Evolutionary conservation across 2,797 vertebrate genomes (phyloP).

Genomic region (Petrocephalus schoutedeni): DNA sequence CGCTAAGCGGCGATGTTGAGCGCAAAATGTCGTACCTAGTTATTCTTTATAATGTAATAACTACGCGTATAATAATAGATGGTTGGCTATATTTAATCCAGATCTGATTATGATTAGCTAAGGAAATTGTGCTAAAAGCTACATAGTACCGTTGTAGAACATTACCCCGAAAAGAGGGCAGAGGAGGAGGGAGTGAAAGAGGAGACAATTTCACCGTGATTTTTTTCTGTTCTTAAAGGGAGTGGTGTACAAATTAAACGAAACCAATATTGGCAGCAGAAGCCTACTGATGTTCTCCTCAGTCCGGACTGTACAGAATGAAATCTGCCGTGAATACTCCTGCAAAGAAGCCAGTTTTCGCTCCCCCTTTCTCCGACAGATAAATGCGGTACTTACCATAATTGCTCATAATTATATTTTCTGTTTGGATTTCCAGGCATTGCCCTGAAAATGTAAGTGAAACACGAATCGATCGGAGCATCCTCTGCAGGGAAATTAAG

Average conservation of each 20-base stretch:
- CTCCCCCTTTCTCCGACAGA: constrained; percentile 24
- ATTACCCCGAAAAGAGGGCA: constrained; percentile 3
- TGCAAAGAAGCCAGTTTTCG: constrained; percentile 23
- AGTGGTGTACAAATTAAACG: constrained; percentile 46
- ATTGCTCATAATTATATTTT: constrained; percentile 35
- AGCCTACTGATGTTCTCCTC: constrained; percentile 25
- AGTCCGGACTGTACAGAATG: constrained; percentile 31
- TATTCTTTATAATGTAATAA: constrained; percentile 28
- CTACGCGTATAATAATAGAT: constrained; percentile 37
- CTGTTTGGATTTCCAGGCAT: constrained; percentile 31
- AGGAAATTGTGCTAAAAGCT: constrained; percentile 25
- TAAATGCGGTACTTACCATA: constrained; percentile 31
- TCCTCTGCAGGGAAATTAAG: constrained; percentile 35
- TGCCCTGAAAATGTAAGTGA: constrained; percentile 35
- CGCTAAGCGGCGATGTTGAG: constrained; percentile 47
- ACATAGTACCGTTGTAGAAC: constrained; percentile 2
- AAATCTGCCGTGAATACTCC: constrained; percentile 26
- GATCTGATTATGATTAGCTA: constrained; percentile 34
- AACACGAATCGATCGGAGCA: constrained; percentile 30
- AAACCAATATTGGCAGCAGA: constrained; percentile 36
- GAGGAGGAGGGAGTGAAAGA: constrained; percentile 40
- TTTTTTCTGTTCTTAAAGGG: constrained; percentile 39
- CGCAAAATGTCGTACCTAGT: constrained; percentile 19
- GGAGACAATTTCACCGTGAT: constrained; percentile 26
- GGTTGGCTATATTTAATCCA: constrained; percentile 34